Evolutionary conservation across 2,888 invertebrate genomes (phyloP), one percentile per base, ranked within the genome.

Genomic region (Invenusta paracnida): DNA sequence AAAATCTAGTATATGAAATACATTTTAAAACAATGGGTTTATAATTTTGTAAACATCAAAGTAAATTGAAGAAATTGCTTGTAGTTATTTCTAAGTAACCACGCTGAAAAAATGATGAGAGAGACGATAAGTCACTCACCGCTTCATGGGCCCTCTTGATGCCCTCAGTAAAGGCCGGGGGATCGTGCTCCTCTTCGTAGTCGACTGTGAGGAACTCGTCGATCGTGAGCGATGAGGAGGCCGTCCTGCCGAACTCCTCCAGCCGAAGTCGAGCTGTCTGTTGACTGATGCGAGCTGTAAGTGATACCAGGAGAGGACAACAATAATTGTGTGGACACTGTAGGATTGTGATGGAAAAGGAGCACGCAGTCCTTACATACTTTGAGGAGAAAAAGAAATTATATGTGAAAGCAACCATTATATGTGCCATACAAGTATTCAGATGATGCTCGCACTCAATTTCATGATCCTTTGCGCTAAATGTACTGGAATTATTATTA

Each of bases 201-300:
- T 99, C 98, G 0, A 98, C 96, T 0, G 95, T 95, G 94, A 97
- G 95, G 91, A 99, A 99, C 92, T 99, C 98, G 89, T 98, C 97
- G 29, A 98, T 93, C 0, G 98, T 98, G 85, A 99, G 92, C 5
- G 95, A 94, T 90, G 97, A 96, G 13, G 97, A 96, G 0, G 98
- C 97, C 0, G 99, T 99, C 89, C 96, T 96, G 0, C 96, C 96
- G 91, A 99, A 99, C 92, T 99, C 99, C 30, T 95, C 93, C 67
- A 99, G 93, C 87, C 83, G 87, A 23, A 84, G 87, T 17, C 86
- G 13, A 0, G 85, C 85, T 25, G 87, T 87, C 67, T 73, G 30
- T 82, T 86, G 29, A 23, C 86, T 86, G 79, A 86, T 66, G 17
- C 85, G 31, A 27, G 86, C 86, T 85, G 29, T 23, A 73, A 5